Percentiles rank a stretch among this genome's conserved stretches.
phyloP scores from a whole-genome alignment of 2,113 vertebrate genomes.

The Pimephales promelas region DNA sequence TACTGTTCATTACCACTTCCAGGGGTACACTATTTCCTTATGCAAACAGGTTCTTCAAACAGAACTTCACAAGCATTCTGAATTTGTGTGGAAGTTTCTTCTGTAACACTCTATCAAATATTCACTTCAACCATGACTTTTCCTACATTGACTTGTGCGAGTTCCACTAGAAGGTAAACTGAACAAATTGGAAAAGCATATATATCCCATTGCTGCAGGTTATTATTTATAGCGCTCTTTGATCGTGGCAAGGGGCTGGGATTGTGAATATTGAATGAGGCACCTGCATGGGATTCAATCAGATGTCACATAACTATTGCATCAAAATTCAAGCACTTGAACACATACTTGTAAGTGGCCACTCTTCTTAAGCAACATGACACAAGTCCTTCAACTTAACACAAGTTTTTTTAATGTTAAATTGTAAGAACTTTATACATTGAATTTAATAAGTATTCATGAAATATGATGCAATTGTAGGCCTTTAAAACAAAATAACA shows the following conservation, averaged over 20 bases:
- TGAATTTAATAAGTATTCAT: background rate
- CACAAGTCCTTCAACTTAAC: background rate
- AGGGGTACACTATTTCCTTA: background rate
- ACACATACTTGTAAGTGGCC: background rate
- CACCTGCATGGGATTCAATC: conserved; percentile 7
- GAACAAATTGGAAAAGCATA: conserved; percentile 28
- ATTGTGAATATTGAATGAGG: conserved; percentile 14
- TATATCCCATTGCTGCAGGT: background rate
- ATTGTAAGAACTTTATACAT: background rate
- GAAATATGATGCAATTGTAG: background rate
- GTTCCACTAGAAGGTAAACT: conserved; percentile 31
- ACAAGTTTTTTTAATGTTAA: background rate
- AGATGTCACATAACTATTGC: background rate
- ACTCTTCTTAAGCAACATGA: background rate
- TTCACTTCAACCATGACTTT: conserved; percentile 44
- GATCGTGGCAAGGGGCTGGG: conserved; percentile 6
- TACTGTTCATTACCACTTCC: background rate
- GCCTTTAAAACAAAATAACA: background rate
- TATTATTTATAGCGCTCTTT: conserved; percentile 23
- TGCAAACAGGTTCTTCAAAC: background rate
- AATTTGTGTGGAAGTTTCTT: background rate
- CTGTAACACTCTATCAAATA: conserved; percentile 34
- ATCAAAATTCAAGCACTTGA: background rate
- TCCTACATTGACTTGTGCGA: conserved; percentile 22
- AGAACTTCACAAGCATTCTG: conserved; percentile 15